These are phyloP conservation scores for Rhombomys opimus DNA, from an alignment of 2,113 vertebrate genomes.

Conservation along the genomic window DNA sequence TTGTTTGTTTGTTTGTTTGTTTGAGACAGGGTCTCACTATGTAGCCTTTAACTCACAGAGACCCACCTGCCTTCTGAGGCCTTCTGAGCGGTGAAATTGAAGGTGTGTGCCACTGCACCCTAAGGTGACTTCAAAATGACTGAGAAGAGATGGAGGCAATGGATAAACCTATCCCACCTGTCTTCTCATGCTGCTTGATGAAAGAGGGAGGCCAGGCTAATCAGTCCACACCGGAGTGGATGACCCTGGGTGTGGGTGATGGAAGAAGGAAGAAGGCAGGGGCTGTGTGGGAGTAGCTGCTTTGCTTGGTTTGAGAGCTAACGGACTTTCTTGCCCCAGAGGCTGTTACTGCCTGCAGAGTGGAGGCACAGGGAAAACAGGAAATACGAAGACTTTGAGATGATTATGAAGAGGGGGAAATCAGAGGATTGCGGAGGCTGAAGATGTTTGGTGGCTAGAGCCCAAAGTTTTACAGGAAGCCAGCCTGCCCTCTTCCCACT, in stretches of 20 bases:
- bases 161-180: no score
- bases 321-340: not conserved
- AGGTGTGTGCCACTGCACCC: not conserved
- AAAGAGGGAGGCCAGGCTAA: not conserved
- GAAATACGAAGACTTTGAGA: not conserved
- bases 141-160: not conserved
- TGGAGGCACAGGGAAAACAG: not conserved
- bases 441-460: not conserved
- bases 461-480: not conserved
- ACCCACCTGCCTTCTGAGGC: not conserved
- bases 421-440: not conserved
- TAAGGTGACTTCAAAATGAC: not conserved
- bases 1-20: not conserved
- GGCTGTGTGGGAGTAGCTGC: rapidly evolving
- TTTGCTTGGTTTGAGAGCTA: not conserved
- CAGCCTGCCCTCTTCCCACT: not conserved
- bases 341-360: not conserved
- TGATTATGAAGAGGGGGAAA: not conserved
- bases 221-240: not conserved
- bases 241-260: not conserved
- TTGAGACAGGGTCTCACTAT: not conserved
- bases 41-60: not conserved
- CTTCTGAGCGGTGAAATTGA: not conserved
- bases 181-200: not conserved
- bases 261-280: not conserved